Base-by-base conservation (phyloP, 2,888 invertebrate species). In the Dendrolimus houi region DNA sequence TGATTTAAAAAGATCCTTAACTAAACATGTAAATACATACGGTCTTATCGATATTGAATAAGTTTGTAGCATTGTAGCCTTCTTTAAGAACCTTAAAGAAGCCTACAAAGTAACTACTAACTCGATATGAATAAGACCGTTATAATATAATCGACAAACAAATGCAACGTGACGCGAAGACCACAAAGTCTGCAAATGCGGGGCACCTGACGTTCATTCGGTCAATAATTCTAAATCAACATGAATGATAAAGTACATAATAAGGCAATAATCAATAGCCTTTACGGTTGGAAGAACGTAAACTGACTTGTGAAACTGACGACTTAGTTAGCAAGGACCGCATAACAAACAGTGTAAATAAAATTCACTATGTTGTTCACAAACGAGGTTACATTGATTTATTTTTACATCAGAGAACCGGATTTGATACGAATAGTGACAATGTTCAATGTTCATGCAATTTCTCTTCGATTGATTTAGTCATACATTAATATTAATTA, bases 261-360 rank as follows among this genome's bases (percentile, higher is more conserved):
- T 52, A 52, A 52, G n/a, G n/a, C 7, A 12, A 52, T 12, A 12
- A 52, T 10, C 52, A 29, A 53, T 53, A 57, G 61, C 67, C 67
- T 67, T 68, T 66, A 67, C 60, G 67, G 54, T 64, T 54, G 60
- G 56, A 57, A 54, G 55, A 66, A 63, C 64, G 41, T 67, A 64
- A 67, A 59, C 62, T 63, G 65, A 63, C 62, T 59, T 56, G 63
- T 62, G 58, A 55, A 56, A 29, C 52, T 56, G 56, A 56, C 41
- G 52, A 52, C 17, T 53, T 56, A 40, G 41, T 56, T 56, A 53
- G 41, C 56, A 56, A 40, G 14, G 56, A 12, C 14, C 17, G 12
- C 52, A 52, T 56, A 56, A 53, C 41, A 56, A 56, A 41, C 53
- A 53, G 52, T 52, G 56, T 41, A 56, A 56, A 53, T 52, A 41